Percentiles rank a stretch among this genome's conserved stretches.
Conservation (phyloP, 2,888 invertebrate genomes). For the Suillia variegata region DNA sequence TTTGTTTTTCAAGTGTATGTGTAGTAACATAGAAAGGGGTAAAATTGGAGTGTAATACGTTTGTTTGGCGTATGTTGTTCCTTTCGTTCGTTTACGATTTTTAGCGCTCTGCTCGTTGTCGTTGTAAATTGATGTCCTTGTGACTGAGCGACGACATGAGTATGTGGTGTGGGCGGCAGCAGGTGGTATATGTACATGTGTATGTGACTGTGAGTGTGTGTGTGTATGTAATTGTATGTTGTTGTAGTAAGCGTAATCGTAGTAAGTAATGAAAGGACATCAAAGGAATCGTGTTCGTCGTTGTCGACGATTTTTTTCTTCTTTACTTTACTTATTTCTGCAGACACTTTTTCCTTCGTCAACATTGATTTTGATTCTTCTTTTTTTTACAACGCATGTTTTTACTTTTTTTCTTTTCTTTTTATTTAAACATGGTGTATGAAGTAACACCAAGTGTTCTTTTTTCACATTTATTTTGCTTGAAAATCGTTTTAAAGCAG, state of each 20-base stretch:
- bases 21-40: neutral
- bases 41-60: neutral
- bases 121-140: neutral
- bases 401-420: neutral
- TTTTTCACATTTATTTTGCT: too few species aligned
- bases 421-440: too few species aligned
- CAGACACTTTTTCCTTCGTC: neutral
- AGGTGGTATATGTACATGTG: too few species aligned
- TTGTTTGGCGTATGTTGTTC: neutral
- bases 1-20: neutral
- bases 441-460: too few species aligned
- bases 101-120: neutral
- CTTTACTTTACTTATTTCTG: neutral
- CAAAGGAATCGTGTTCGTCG: neutral
- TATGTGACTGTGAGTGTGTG: neutral
- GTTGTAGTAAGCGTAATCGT: slow-evolving; percentile 2
- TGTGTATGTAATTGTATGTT: neutral
- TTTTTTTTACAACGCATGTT: neutral
- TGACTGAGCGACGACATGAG: too few species aligned
- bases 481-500: too few species aligned
- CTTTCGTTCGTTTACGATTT: neutral
- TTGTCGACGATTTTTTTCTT: neutral
- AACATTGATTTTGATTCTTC: neutral
- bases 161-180: too few species aligned
- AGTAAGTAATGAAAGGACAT: slow-evolving; percentile 5